Conservation (phyloP, 2,113 vertebrate species). For the Anthoscopus minutus region DNA sequence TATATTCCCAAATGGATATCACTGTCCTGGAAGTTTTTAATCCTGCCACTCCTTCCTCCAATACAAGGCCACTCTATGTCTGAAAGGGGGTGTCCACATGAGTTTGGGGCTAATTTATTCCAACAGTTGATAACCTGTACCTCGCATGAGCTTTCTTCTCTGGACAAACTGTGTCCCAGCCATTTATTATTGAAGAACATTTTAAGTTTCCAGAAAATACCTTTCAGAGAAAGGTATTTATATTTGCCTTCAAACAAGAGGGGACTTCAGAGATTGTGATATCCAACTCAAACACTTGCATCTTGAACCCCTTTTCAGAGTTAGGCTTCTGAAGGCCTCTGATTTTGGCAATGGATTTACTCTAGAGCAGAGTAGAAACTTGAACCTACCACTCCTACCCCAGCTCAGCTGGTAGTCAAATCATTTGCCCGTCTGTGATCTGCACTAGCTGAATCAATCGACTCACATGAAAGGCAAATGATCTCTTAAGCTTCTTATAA, state of each 20-base stretch:
- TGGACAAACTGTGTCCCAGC: neutral
- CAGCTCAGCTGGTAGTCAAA: neutral
- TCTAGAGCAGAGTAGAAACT: neutral
- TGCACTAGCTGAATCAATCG: neutral
- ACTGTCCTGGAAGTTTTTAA: neutral
- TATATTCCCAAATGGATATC: neutral
- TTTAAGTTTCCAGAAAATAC: neutral
- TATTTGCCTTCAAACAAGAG: neutral
- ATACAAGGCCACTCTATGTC: neutral
- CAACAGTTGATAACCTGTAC: neutral
- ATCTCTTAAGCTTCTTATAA: neutral
- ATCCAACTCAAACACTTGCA: neutral
- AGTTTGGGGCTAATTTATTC: neutral
- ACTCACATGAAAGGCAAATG: neutral
- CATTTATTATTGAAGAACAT: neutral
- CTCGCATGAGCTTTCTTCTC: neutral
- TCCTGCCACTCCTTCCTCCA: neutral
- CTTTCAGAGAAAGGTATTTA: neutral
- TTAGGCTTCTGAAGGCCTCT: neutral
- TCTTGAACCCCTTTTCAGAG: neutral
- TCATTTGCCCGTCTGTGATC: neutral
- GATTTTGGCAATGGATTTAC: neutral
- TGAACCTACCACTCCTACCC: neutral
- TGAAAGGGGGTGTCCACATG: neutral
- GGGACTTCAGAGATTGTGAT: neutral